Base-by-base conservation (phyloP, 2,113 vertebrate species). In the Plecturocebus donacophilus region DNA sequence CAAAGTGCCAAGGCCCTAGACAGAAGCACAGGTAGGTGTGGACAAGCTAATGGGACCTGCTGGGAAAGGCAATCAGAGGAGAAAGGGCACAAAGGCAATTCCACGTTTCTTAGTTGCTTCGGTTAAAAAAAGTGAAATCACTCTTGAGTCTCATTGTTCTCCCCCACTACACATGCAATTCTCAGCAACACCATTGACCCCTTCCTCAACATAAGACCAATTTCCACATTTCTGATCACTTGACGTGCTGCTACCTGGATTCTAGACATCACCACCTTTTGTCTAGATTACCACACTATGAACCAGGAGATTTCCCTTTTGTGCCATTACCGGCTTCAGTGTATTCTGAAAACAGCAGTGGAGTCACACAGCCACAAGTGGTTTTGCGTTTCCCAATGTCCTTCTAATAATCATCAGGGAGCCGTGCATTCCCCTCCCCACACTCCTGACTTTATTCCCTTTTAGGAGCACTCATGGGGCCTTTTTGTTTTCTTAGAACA, bases 201-300 rank as follows among this genome's bases (percentile, higher is more conserved):
- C 0, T n/a, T 77, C 19, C 38, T 84, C 35, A 42, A 8, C 8
- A 19, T 64, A 52, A 75, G 13, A 61, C 8, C 25, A 14, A 11
- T 3, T 35, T 5, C 3, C 40, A 10, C 8, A 1, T 70, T 66
- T 19, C 9, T 25, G 5, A 6, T 40, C 25, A 30, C 13, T 49
- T 11, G 23, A 4, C n/a, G 30, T 23, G 6, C 42, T 12, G 14
- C 0, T 16, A n/a, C 14, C 35, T 21, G 17, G 0, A 3, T 12
- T 32, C 16, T 27, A 17, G 38, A 9, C 14, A 32, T 13, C 16
- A 4, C 2, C 12, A 6, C 3, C 8, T 16, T 32, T 5, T 58
- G 14, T 38, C 19, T 49, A n/a, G 17, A 58, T 7, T 27, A 21
- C 5, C 6, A 19, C 76, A 19, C 32, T 11, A 2, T 32, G 6